Conservation (phyloP, 1,140 invertebrate genomes). For the Orius insidiosus region DNA sequence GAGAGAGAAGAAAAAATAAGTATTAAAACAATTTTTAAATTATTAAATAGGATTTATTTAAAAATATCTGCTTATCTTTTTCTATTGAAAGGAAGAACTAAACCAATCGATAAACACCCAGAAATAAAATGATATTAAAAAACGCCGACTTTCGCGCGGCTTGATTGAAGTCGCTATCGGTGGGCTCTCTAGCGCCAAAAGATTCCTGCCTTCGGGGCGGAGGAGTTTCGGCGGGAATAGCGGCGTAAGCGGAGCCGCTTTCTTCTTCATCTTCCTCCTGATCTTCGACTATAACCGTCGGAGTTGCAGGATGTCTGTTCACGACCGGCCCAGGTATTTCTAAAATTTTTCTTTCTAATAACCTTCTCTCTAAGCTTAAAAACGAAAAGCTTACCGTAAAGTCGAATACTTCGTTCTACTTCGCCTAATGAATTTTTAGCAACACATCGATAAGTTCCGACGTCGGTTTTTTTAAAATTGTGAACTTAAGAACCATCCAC, state of each 20-base stretch:
- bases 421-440: constrained; percentile 82
- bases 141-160: too few relatives aligned
- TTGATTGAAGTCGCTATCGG: too few relatives aligned
- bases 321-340: constrained; percentile 12
- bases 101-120: too few relatives aligned
- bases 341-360: background rate
- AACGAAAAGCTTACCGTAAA: constrained; percentile 58
- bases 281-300: background rate
- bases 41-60: too few relatives aligned
- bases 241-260: constrained; percentile 3
- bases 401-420: constrained; percentile 69
- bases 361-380: background rate
- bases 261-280: constrained; percentile 11
- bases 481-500: constrained; percentile 65
- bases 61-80: too few relatives aligned
- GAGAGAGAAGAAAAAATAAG: too few relatives aligned
- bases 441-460: constrained; percentile 72
- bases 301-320: background rate
- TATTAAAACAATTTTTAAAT: too few relatives aligned
- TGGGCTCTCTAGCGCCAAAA: background rate
- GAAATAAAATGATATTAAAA: too few relatives aligned
- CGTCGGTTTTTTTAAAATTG: constrained; percentile 57
- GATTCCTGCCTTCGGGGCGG: constrained; percentile 3
- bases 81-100: too few relatives aligned
- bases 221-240: background rate